Evolutionary conservation across 2,888 invertebrate genomes (phyloP), one percentile per base, ranked within the genome.

Genomic region (Hecatera dysodea): DNA sequence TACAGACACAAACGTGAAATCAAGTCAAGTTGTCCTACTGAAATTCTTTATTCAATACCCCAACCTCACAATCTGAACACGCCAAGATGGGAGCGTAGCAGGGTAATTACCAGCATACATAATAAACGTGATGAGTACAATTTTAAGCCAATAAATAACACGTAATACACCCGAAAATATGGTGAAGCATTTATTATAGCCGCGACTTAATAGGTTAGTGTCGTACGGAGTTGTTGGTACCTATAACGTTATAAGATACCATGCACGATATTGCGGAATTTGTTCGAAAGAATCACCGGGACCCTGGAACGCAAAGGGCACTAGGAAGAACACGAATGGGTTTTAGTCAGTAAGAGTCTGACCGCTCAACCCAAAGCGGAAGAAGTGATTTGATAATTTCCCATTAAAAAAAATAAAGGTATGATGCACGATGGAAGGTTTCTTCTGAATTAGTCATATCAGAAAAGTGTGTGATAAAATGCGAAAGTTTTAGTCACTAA

Each of bases 111-210:
- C 87, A 78, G 85, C 93, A 93, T 94, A 92, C 95, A 95, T 95
- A 91, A 95, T 95, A 92, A 93, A 95, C 93, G 91, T 90, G 92
- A 92, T 90, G 94, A 93, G 92, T 94, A 94, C 93, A 95, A 95
- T 95, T 95, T 95, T 95, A 93, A 95, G 94, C 94, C 92, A 94
- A 95, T 95, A 95, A 95, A 94, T 94, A 93, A 93, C 91, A 88
- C 90, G 90, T 91, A 91, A 92, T 92, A 90, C 91, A 91, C 88
- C 91, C 91, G 91, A 92, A 94, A 95, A 94, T 95, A 94, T 94
- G 93, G 92, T 90, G 92, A 93, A 91, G 89, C 91, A 91, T 93
- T 94, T 92, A 94, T 93, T 93, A 94, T 87, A 85, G 83, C 81
- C 68, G 81, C 59, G 72, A 77, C 86, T 86, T 91, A 87, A 90